Conservation (phyloP, 2,888 invertebrate genomes). For the Escarpia spicata region DNA sequence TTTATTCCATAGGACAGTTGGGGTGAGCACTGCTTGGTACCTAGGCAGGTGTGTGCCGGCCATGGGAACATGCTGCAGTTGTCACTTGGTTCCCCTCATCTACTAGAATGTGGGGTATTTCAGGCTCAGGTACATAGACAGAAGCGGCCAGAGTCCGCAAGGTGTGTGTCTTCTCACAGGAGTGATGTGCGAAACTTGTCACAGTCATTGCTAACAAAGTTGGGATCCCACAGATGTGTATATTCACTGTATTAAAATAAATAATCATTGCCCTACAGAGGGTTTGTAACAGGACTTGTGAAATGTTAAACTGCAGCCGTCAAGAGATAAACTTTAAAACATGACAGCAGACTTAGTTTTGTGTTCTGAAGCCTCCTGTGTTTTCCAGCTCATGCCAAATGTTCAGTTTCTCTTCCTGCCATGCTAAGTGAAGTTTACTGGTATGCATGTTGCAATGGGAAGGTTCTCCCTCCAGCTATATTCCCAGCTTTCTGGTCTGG, state of each 20-base stretch:
- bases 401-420: background rate
- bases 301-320: background rate
- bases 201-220: background rate
- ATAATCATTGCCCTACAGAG: background rate
- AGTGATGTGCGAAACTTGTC: background rate
- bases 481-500: background rate
- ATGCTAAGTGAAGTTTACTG: background rate
- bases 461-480: background rate
- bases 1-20: constrained; percentile 1
- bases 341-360: background rate
- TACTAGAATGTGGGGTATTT: background rate
- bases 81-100: background rate
- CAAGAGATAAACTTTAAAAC: background rate
- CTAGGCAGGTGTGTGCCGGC: background rate
- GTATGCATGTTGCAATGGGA: background rate
- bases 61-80: background rate
- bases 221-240: background rate
- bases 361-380: background rate
- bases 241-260: background rate
- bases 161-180: background rate
- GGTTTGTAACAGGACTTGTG: background rate
- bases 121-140: background rate
- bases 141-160: background rate
- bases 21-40: background rate
- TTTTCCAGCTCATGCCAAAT: background rate